A percentile compares a stretch with the other conserved stretches of the same genome.
These are phyloP conservation scores for Monoplex corrugatus DNA, from an alignment of 2,888 invertebrate genomes.

Conservation along the genomic window DNA sequence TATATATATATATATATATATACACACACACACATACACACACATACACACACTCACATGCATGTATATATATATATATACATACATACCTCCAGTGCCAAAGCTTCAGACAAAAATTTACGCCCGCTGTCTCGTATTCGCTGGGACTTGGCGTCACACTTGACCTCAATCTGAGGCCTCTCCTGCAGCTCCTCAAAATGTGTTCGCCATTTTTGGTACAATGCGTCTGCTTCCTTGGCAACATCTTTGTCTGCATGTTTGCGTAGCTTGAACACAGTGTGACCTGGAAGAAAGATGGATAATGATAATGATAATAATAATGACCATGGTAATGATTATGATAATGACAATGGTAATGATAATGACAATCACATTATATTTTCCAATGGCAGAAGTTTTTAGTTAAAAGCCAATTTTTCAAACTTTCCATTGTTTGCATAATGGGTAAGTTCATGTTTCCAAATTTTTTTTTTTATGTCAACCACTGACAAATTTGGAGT, in stretches of 20 bases:
- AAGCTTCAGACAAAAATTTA: slow-evolving; percentile 66
- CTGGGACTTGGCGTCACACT: slow-evolving; percentile 74
- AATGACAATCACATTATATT: background rate
- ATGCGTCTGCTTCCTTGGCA: slow-evolving; percentile 65
- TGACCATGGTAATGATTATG: background rate
- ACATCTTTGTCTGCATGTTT: slow-evolving; percentile 72
- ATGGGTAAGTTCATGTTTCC: too few species aligned
- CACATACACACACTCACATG: too few species aligned
- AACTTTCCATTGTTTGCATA: too few species aligned
- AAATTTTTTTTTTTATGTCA: too few species aligned
- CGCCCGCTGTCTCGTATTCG: slow-evolving; percentile 67
- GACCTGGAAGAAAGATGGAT: slow-evolving; percentile 63
- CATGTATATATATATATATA: too few species aligned
- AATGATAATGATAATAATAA: background rate
- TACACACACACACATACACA: too few species aligned
- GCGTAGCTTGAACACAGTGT: slow-evolving; percentile 70
- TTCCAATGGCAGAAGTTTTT: too few species aligned
- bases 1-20: too few species aligned
- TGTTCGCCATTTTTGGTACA: slow-evolving; percentile 73
- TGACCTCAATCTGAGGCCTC: slow-evolving; percentile 75
- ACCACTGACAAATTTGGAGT: too few species aligned
- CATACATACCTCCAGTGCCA: slow-evolving; percentile 65
- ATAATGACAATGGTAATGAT: background rate
- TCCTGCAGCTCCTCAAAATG: slow-evolving; percentile 70
- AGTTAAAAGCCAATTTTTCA: too few species aligned